phyloP scores from a whole-genome alignment of 2,113 vertebrate genomes.

The Eonycteris spelaea region DNA sequence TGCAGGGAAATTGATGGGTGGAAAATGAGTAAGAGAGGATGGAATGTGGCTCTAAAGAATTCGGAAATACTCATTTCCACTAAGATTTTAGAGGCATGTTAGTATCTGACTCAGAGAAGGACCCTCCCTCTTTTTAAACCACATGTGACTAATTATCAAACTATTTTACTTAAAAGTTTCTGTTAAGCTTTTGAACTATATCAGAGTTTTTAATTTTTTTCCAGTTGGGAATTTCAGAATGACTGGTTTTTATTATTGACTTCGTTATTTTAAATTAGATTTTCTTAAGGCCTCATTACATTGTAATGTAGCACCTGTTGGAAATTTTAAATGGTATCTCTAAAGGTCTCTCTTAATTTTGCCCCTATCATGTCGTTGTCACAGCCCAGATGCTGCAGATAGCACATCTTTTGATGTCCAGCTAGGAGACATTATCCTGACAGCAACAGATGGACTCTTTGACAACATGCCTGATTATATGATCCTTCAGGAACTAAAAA shows the following conservation, averaged over 20 bases:
- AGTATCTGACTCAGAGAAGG: constrained; percentile 32
- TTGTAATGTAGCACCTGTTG: not conserved
- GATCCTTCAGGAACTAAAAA: constrained; percentile 98
- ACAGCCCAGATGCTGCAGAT: constrained; percentile 96
- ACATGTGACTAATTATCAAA: not conserved
- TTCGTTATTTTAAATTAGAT: not conserved
- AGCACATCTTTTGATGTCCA: constrained; percentile 98
- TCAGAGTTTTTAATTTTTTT: constrained; percentile 9
- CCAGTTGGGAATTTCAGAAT: constrained; percentile 16
- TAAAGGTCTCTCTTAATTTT: not conserved
- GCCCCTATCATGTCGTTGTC: constrained; percentile 34
- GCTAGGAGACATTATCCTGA: constrained; percentile 98
- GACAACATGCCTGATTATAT: constrained; percentile 99
- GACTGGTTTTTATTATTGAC: not conserved
- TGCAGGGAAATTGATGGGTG: not conserved
- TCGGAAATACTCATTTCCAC: constrained; percentile 32
- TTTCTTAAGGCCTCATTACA: not conserved
- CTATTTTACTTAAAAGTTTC: not conserved
- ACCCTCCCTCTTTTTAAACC: not conserved
- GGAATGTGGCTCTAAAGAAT: constrained; percentile 24
- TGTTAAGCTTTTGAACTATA: constrained; percentile 35
- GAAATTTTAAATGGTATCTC: not conserved
- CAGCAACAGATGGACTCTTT: constrained; percentile 96
- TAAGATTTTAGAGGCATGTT: not conserved
- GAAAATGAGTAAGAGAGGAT: constrained; percentile 17